Base-by-base conservation (phyloP, 2,797 vertebrate genomes). In the Arnoldichthys spilopterus region DNA sequence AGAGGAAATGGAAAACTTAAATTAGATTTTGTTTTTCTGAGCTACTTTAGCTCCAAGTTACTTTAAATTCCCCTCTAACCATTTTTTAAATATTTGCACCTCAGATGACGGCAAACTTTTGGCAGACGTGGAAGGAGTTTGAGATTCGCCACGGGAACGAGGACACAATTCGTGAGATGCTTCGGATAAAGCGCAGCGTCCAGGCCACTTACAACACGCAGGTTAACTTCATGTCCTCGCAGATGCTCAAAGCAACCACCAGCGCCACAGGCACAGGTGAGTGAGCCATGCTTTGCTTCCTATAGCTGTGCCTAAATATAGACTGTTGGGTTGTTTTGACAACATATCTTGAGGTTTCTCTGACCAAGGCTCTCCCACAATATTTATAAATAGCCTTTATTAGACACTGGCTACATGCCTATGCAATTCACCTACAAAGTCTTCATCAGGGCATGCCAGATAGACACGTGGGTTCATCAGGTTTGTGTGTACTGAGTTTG, bases 121-220 rank as follows among this genome's bases (percentile, higher is more conserved):
- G 97, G 97, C 96, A 98, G 86, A 95, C 93, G 0, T 98, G 97
- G 97, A 97, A 98, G 85, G 97, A 97, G 87, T 98, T 98, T 77
- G 97, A 98, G 92, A 95, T 98, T 43, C 95, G 96, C 0, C 97
- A 98, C 0, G 97, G 97, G n/a, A 98, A 98, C 0, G 97, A 98
- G 84, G 97, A 98, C 88, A 98, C 97, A 0, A 96, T 98, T 72
- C 90, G 96, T 28, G 97, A 98, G 91, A 96, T 98, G 97, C 89
- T 98, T 78, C 92, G 97, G 18, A 96, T 98, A 78, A 97, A 97
- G 72, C 95, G 97, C 47, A 98, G 97, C 0, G 96, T 98, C 12
- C 97, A 98, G 89, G 97, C 97, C 68, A 98, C 97, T 0, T 98
- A 98, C 90, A 98, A 98, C 90, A 98, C 97, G 0, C 97, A 98